Evolutionary conservation across 1,140 invertebrate species (phyloP), one percentile per base, ranked within the genome.

Genomic region (Physella acuta): DNA sequence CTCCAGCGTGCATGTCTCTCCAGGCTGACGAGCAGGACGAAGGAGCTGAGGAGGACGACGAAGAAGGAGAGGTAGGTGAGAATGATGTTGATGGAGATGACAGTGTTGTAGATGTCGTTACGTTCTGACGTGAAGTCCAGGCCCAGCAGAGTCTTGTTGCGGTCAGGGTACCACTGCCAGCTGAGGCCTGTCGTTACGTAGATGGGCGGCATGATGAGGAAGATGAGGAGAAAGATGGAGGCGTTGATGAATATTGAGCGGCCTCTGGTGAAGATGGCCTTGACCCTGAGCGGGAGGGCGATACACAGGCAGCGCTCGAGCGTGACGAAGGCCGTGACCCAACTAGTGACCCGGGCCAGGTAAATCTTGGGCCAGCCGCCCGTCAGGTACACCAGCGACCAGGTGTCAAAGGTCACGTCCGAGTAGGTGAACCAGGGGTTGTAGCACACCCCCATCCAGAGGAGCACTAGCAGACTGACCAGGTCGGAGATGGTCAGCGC

Each of bases 1-100:
- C 36, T 31, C 62, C 62, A 64, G 31, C 52, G 33, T 51, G 44
- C n/a, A n/a, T 64, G 33, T 24, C 24, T 44, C 1, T 51, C n/a
- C 3, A 63, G 24, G 17, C 16, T 52, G 14, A 44, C 33, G 14
- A 64, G 39, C 24, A 64, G 62, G 2, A 64, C 8, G 5, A 28
- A 24, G 2, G 44, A 51, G 62, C 62, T 31, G 3, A 52, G 11
- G 2, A 52, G 33, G 4, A 64, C 28, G 3, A 64, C 14, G 34
- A 30, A 52, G 37, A 64, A 64, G 28, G 62, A 37, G 2, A 52
- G 16, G 26, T 16, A 49, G 3, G 62, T 28, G 3, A 64, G 37
- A 1, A 28, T 30, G 28, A 49, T 31, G n/a, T 64, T 64, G 4
- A 34, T 24, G 14, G 20, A 36, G 28, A 52, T 30, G 4, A 26